These are phyloP conservation scores for Rhodophaea formosa DNA, from an alignment of 2,888 invertebrate species.

Conservation along the genomic window DNA sequence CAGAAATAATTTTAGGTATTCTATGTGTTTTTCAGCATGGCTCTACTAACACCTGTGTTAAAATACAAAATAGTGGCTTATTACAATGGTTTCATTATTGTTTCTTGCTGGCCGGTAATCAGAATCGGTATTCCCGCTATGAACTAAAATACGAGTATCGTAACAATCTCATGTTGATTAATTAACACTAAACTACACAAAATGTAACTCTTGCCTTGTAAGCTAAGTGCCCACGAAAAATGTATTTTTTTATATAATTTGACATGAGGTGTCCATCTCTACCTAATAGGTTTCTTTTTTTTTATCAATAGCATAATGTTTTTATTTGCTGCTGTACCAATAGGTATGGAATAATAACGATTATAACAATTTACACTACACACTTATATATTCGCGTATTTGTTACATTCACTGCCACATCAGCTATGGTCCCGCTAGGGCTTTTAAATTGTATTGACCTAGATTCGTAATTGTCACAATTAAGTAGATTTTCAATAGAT, in stretches of 20 bases:
- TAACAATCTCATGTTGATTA: conserved; percentile 4
- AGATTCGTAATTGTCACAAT: conserved; percentile 1
- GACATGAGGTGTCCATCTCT: conserved; percentile 20
- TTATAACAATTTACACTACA: conserved; percentile 5
- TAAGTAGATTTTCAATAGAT: conserved; percentile 4
- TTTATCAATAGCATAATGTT: conserved; percentile 3
- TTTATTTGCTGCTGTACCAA: conserved; percentile 10
- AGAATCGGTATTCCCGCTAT: background rate
- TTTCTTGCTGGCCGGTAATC: background rate
- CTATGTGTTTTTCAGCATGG: conserved; percentile 13
- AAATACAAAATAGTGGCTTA: background rate
- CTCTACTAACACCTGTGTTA: conserved; percentile 15
- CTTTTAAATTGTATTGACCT: background rate
- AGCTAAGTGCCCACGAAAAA: conserved; percentile 5
- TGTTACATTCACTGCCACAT: background rate
- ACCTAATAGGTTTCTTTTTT: conserved; percentile 1
- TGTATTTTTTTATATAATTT: conserved; percentile 17
- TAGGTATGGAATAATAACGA: conserved; percentile 19
- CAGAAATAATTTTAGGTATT: background rate
- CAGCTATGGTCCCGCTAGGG: background rate
- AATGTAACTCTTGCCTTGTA: conserved; percentile 18
- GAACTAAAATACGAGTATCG: background rate
- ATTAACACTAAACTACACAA: background rate
- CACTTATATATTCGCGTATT: background rate
- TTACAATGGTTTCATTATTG: background rate